A percentile compares a stretch with the other conserved stretches of the same genome.
Conservation (phyloP, 2,888 invertebrate genomes). For the Thelaira solivaga region DNA sequence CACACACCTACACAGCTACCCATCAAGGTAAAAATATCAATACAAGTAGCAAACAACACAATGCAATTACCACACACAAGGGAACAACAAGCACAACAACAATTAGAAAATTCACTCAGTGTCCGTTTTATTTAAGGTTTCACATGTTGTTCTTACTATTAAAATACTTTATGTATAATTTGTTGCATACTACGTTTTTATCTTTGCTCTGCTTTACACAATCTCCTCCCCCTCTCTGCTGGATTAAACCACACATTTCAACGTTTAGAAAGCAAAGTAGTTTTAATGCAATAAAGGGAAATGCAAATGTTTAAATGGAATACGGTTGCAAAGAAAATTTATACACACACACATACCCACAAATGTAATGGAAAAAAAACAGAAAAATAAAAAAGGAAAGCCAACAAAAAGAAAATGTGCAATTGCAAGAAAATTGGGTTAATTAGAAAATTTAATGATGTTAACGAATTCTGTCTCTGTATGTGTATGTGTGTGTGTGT, state of each 20-base stretch:
- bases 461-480: constrained; percentile 49
- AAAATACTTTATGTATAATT: background rate
- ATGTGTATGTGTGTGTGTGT: too few species aligned
- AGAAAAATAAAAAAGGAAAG: background rate
- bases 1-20: background rate
- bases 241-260: constrained; percentile 9
- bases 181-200: constrained; percentile 3
- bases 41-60: too few species aligned
- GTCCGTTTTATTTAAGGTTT: constrained; percentile 15
- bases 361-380: too few species aligned
- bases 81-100: constrained; percentile 28
- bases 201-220: background rate
- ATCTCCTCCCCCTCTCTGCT: too few species aligned
- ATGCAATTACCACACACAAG: constrained; percentile 44
- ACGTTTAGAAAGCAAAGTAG: background rate
- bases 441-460: constrained; percentile 52
- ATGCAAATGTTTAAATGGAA: background rate
- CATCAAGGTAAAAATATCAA: background rate
- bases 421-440: constrained; percentile 41
- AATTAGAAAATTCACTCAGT: constrained; percentile 14
- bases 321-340: background rate
- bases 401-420: background rate
- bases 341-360: background rate
- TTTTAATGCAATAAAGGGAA: too few species aligned
- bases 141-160: background rate